Percentiles rank a stretch among this genome's conserved stretches.
phyloP scores from a whole-genome alignment of 2,113 vertebrate species.

The Pica pica region DNA sequence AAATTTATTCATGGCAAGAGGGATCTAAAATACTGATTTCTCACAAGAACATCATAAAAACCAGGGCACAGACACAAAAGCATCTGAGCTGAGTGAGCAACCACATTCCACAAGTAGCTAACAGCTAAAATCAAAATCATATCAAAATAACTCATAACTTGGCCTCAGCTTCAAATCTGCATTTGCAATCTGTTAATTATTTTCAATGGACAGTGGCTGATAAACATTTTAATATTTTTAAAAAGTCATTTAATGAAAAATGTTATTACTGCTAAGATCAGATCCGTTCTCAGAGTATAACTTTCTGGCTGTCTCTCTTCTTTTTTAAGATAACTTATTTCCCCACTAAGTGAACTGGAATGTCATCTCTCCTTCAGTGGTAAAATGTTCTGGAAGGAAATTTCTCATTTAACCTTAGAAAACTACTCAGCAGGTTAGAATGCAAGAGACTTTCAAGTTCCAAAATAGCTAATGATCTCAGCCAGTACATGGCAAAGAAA shows the following conservation, averaged over 20 bases:
- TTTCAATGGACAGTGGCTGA: neutral
- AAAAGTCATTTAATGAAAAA: neutral
- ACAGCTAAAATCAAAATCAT: neutral
- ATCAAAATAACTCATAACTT: neutral
- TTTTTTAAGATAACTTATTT: neutral
- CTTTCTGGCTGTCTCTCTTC: neutral
- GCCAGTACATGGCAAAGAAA: neutral
- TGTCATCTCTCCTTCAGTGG: neutral
- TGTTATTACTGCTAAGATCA: neutral
- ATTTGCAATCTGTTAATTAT: constrained; percentile 1
- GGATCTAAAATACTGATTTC: constrained; percentile 28
- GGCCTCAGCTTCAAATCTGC: neutral
- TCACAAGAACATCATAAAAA: neutral
- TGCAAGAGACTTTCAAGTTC: neutral
- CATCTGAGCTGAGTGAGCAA: constrained; percentile 9
- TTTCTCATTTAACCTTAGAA: neutral
- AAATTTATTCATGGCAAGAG: neutral
- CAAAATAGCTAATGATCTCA: neutral
- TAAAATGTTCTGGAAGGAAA: neutral
- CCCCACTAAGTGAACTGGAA: neutral
- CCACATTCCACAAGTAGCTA: neutral
- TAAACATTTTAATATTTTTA: neutral
- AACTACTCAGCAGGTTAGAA: neutral
- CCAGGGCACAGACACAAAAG: neutral
- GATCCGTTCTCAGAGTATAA: neutral